A percentile compares a stretch with the other conserved stretches of the same genome.
phyloP scores from a whole-genome alignment of 1,140 invertebrate genomes.

The Bombus affinis region DNA sequence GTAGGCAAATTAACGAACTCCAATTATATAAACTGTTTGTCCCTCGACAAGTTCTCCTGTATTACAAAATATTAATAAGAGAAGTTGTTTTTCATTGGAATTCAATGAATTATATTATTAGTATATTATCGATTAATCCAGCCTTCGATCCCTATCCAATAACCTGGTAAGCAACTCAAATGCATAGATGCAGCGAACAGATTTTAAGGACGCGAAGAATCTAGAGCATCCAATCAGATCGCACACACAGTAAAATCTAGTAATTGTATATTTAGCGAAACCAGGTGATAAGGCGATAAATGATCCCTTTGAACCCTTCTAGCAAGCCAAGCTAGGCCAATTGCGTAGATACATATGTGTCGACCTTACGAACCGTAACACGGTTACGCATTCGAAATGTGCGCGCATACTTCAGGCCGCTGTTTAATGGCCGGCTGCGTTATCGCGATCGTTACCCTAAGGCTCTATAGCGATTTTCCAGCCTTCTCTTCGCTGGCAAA shows the following conservation, averaged over 20 bases:
- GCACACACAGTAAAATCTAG: no score
- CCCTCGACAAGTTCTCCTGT: no score
- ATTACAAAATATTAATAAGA: no score
- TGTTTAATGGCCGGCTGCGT: slow-evolving; percentile 61
- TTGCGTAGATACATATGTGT: slow-evolving; percentile 78
- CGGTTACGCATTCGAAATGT: slow-evolving; percentile 72
- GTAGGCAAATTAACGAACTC: no score
- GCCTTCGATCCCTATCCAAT: background rate
- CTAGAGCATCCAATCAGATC: no score
- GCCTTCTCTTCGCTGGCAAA: background rate
- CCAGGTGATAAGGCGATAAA: slow-evolving; percentile 74
- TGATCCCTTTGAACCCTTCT: slow-evolving; percentile 57
- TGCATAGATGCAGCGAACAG: background rate
- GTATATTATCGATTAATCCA: background rate
- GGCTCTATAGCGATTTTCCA: slow-evolving; percentile 51
- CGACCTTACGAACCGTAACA: slow-evolving; percentile 73
- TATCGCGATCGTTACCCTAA: slow-evolving; percentile 58
- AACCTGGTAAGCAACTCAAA: no score
- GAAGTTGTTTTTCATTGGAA: no score
- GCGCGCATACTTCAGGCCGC: slow-evolving; percentile 54
- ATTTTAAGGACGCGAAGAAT: background rate
- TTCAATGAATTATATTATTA: background rate
- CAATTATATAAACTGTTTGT: no score
- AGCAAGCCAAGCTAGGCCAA: slow-evolving; percentile 66
- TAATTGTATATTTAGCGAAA: background rate